Base-by-base conservation (phyloP, 1,140 invertebrate species). In the Phenacoccus solenopsis region DNA sequence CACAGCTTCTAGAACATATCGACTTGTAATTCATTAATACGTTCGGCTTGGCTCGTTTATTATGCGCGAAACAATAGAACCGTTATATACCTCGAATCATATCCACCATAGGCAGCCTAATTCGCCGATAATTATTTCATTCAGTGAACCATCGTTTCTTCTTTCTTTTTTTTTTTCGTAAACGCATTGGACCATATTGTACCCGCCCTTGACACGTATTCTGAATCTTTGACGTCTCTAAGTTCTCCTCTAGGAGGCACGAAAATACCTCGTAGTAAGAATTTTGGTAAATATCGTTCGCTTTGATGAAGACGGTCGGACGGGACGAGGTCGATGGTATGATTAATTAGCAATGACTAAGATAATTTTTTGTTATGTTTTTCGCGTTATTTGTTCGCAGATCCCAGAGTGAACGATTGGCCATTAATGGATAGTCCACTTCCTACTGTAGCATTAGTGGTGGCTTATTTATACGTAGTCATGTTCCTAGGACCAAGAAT, bases 381-480 rank as follows among this genome's bases (percentile, higher is more conserved):
- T n/a, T n/a, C n/a, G n/a, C n/a, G n/a, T n/a, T n/a, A n/a, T 73
- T 76, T 74, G 74, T 75, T 83, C 78, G 73, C 80, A 87, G 94
- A 96, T 84, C 89, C 90, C 1, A 81, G 95, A 73, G 92, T 96
- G 28, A 87, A 87, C 77, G 87, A 91, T 78, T 97, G 93, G 90
- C 88, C 91, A 0, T 79, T 98, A 0, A 96, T 98, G 90, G 86
- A 91, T 70, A 89, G 89, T 28, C 94, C 93, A 0, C 80, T 92
- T 64, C 91, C 93, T 0, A 95, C 94, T 0, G 76, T 96, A 1
- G 78, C 86, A 10, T 88, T 94, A 79, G 91, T 94, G 22, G 77
- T 90, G 9, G 81, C 86, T 2, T 95, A 95, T 76, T 82, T 95
- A 0, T 89, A 88, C 74, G 84, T 88, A 71, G 90, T 94, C 5